These are phyloP conservation scores for Gorsachius goisagi DNA, from an alignment of 2,113 vertebrate genomes.

Conservation along the genomic window DNA sequence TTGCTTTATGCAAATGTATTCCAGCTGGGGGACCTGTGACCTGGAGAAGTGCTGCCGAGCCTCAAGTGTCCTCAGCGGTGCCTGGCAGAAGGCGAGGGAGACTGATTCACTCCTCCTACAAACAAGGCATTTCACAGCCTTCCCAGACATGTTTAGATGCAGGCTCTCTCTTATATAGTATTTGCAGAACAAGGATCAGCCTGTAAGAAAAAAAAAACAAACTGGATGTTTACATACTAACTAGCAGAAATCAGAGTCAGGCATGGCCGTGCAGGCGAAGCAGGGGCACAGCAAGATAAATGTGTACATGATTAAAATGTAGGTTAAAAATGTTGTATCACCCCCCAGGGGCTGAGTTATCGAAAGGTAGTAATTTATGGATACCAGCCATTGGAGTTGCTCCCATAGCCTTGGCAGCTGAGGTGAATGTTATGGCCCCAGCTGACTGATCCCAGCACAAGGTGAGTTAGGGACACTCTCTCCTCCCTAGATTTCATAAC, in stretches of 20 bases:
- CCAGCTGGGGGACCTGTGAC: slow-evolving; percentile 42
- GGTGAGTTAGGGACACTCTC: background rate
- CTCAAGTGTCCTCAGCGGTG: slow-evolving; percentile 11
- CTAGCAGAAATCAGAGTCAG: background rate
- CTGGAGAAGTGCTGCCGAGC: background rate
- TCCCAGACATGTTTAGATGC: background rate
- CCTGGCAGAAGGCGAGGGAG: background rate
- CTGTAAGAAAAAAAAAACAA: background rate
- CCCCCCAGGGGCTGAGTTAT: background rate
- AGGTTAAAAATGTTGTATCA: background rate
- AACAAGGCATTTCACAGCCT: slow-evolving; percentile 20
- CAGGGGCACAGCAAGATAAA: background rate
- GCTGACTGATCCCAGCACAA: background rate
- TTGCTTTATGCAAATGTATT: slow-evolving; percentile 57
- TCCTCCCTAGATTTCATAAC: background rate
- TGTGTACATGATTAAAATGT: background rate
- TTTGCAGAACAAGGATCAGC: background rate
- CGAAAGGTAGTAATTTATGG: background rate
- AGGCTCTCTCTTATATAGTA: background rate
- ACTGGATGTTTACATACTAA: background rate
- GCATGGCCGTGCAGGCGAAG: background rate
- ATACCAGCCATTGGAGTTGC: background rate
- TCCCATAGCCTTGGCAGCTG: background rate
- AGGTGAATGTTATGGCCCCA: background rate
- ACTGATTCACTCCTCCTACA: background rate